Evolutionary conservation across 2,797 vertebrate genomes (phyloP).

Genomic region (Pampus argenteus): DNA sequence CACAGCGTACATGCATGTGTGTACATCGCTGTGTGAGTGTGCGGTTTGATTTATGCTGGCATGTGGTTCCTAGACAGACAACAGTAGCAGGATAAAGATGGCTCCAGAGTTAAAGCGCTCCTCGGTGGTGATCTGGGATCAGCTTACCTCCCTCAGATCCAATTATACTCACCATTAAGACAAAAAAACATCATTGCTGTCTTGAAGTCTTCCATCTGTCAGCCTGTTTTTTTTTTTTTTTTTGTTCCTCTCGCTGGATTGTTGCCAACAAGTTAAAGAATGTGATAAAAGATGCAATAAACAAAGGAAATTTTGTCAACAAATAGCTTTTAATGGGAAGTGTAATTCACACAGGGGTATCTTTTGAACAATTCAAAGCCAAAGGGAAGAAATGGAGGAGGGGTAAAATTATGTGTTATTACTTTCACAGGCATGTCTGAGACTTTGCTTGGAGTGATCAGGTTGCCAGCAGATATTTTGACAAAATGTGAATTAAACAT

Average conservation of each 20-base stretch:
- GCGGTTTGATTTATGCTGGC: conserved; percentile 47
- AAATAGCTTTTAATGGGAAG: conserved; percentile 31
- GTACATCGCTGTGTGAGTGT: conserved; percentile 33
- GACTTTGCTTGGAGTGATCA: conserved; percentile 47
- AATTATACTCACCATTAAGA: conserved; percentile 75
- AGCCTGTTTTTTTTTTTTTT: conserved; percentile 18
- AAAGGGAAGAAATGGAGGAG: conserved; percentile 52
- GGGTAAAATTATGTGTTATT: conserved; percentile 68
- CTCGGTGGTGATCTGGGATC: conserved; percentile 69
- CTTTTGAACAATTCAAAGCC: conserved; percentile 42
- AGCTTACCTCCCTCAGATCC: conserved; percentile 69
- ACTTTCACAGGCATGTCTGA: conserved; percentile 51
- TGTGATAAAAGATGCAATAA: conserved; percentile 15
- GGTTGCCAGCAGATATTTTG: conserved; percentile 56
- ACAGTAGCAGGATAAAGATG: conserved; percentile 74
- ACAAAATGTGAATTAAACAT: conserved; percentile 50
- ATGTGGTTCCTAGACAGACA: conserved; percentile 68
- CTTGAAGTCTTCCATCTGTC: conserved; percentile 63
- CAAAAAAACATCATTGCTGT: conserved; percentile 31
- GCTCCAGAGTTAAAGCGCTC: conserved; percentile 76
- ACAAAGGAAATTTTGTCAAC: conserved; percentile 3
- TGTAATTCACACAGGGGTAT: conserved; percentile 36
- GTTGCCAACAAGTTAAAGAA: conserved; percentile 33
- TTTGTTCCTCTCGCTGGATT: not conserved
- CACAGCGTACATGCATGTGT: conserved; percentile 28